Conservation (phyloP, 2,113 vertebrate species). For the Coptodon bakossiorum region DNA sequence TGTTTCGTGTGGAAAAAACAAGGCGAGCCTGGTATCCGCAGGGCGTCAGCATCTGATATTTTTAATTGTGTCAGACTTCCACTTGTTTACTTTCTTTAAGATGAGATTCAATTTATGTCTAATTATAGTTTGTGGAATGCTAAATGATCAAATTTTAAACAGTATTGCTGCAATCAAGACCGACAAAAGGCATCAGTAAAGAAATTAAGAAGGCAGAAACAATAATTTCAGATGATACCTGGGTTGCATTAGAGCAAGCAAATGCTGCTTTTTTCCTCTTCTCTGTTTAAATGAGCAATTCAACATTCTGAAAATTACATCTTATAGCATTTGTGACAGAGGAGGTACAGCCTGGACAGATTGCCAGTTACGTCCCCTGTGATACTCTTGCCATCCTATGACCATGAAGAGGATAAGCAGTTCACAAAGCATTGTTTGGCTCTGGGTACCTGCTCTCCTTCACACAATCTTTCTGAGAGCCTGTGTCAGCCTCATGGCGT, state of each 20-base stretch:
- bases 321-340: neutral
- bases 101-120: neutral
- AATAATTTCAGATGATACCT: neutral
- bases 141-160: neutral
- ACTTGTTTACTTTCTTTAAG: neutral
- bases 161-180: neutral
- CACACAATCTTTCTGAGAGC: neutral
- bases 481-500: no score
- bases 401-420: neutral
- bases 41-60: neutral
- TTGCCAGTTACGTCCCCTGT: neutral
- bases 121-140: neutral
- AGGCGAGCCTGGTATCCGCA: neutral
- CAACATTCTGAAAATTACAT: neutral
- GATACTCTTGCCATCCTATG: neutral
- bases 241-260: neutral
- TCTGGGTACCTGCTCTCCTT: neutral
- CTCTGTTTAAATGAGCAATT: neutral
- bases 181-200: neutral
- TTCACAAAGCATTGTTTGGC: neutral
- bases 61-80: neutral
- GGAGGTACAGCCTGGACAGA: neutral
- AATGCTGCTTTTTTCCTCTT: neutral
- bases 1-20: neutral
- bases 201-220: neutral